Conservation (phyloP, 1,140 invertebrate genomes). For the Drosophila pseudoananassae region DNA sequence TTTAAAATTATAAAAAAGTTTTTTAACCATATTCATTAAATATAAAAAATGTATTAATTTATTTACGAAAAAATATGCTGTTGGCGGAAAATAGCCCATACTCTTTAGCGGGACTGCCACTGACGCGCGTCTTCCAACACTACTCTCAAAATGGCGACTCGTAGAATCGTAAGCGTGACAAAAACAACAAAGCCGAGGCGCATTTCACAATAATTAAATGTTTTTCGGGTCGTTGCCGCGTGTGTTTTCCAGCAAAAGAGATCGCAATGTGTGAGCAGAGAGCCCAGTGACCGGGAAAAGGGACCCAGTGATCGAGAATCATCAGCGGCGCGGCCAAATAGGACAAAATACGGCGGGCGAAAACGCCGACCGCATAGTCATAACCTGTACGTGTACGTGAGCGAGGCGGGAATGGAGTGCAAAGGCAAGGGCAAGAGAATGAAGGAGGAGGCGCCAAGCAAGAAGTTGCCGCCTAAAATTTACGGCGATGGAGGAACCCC, state of each 20-base stretch:
- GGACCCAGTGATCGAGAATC: slow-evolving; percentile 44
- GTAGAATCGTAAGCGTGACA: slow-evolving; percentile 75
- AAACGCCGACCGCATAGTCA: slow-evolving; percentile 80
- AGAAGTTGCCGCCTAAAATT: slow-evolving; percentile 83
- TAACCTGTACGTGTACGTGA: slow-evolving; percentile 78
- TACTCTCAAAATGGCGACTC: slow-evolving; percentile 71
- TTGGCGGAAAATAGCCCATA: too few species aligned
- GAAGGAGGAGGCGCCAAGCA: slow-evolving; percentile 82
- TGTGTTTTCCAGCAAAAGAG: slow-evolving; percentile 39
- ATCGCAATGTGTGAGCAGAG: slow-evolving; percentile 50
- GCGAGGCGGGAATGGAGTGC: slow-evolving; percentile 73
- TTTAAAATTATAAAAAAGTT: not conserved
- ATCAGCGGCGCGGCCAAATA: slow-evolving; percentile 40
- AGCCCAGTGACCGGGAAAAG: slow-evolving; percentile 42
- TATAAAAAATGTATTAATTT: not conserved
- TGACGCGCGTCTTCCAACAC: slow-evolving; percentile 62
- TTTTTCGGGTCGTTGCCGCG: slow-evolving; percentile 44
- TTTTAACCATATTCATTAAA: not conserved
- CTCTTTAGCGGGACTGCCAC: slow-evolving; percentile 22
- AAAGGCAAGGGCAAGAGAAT: slow-evolving; percentile 75
- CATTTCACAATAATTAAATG: slow-evolving; percentile 81
- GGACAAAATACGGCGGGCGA: slow-evolving; percentile 19
- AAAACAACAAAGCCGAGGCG: slow-evolving; percentile 75
- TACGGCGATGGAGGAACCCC: slow-evolving; percentile 65
- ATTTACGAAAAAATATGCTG: not conserved